Percentiles rank a stretch among this genome's conserved stretches.
Evolutionary conservation across 2,113 vertebrate species (phyloP).

Genomic region (Labeo catla): DNA sequence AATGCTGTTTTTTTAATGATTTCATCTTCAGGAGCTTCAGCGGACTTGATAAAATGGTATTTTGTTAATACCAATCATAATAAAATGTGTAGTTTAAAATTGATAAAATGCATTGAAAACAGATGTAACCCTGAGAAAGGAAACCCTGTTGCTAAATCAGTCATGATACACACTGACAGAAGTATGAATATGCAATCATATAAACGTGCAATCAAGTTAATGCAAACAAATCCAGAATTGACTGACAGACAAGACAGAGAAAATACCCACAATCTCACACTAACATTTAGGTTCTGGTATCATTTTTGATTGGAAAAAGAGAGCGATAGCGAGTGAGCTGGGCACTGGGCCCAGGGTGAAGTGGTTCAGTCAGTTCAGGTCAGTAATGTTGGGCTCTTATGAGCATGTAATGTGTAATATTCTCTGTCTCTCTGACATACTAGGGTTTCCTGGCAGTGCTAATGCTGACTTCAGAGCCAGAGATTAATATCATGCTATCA

Average conservation of each 20-base stretch:
- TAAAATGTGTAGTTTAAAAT: not conserved
- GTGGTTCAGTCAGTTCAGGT: conserved; percentile 46
- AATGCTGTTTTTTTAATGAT: not conserved
- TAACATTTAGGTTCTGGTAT: not conserved
- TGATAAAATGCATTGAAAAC: not conserved
- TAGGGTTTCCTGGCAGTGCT: conserved; percentile 39
- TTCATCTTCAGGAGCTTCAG: not conserved
- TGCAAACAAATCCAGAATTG: not conserved
- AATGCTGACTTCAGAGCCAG: conserved; percentile 24
- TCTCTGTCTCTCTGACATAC: conserved; percentile 40
- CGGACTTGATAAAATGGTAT: not conserved
- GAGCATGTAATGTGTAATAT: conserved; percentile 48
- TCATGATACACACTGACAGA: not conserved
- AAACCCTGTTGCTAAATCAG: not conserved
- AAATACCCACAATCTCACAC: not conserved
- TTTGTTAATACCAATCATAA: not conserved
- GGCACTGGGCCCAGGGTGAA: conserved; percentile 38
- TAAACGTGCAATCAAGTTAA: not conserved
- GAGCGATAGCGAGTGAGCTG: not conserved
- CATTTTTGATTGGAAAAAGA: not conserved
- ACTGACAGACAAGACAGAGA: not conserved
- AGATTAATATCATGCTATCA: conserved; percentile 53
- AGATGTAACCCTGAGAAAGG: not conserved
- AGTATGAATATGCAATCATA: not conserved
- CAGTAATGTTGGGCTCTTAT: conserved; percentile 43